These are phyloP conservation scores for Monopis laevigella DNA, from an alignment of 2,888 invertebrate genomes.

Conservation along the genomic window DNA sequence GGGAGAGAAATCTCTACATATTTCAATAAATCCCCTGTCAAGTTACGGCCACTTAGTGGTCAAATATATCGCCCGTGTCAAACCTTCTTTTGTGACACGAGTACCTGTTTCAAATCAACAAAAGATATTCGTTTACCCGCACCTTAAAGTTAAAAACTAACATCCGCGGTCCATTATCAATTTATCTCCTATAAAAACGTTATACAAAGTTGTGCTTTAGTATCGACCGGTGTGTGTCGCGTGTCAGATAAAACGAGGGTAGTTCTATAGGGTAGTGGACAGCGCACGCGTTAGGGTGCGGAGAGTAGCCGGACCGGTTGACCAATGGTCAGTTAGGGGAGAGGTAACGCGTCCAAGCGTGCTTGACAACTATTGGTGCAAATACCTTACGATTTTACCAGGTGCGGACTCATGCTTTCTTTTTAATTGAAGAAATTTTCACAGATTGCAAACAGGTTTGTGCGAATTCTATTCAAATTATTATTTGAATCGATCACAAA, in stretches of 20 bases:
- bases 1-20: constrained; percentile 52
- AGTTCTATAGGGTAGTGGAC: constrained; percentile 11
- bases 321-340: constrained; percentile 48
- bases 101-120: constrained; percentile 47
- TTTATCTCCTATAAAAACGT: constrained; percentile 40
- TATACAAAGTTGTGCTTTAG: constrained; percentile 3
- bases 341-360: constrained; percentile 15
- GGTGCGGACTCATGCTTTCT: too few relatives aligned
- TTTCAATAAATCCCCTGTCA: constrained; percentile 30
- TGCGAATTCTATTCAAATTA: too few relatives aligned
- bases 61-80: constrained; percentile 52
- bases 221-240: constrained; percentile 8
- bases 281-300: constrained; percentile 35
- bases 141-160: constrained; percentile 31
- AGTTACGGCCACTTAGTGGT: constrained; percentile 50
- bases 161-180: constrained; percentile 57
- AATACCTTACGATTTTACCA: constrained; percentile 19
- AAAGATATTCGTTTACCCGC: constrained; percentile 46
- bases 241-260: constrained; percentile 5
- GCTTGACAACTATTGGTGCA: constrained; percentile 31
- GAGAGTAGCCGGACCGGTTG: constrained; percentile 34
- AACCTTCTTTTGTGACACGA: constrained; percentile 36
- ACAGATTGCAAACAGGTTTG: too few relatives aligned
- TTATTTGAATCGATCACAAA: too few relatives aligned
- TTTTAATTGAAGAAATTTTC: too few relatives aligned